Base-by-base conservation (phyloP, 2,797 vertebrate genomes). In the Mus caroli region DNA sequence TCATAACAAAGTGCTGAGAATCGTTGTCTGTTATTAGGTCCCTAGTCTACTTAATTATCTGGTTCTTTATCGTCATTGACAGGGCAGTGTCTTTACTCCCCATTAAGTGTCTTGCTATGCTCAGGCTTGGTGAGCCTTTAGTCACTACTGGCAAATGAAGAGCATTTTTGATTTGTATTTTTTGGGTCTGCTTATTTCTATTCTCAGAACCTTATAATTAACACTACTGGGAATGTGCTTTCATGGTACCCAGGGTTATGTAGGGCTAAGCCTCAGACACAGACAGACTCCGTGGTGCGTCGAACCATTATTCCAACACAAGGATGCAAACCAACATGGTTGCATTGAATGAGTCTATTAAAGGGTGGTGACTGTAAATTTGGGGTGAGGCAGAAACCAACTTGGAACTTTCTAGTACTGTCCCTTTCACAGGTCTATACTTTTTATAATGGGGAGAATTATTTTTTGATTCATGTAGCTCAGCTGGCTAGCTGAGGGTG, bases 191-290 rank as follows among this genome's bases (percentile, higher is more conserved):
- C 96, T 98, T 96, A 94, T 95, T 97, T 96, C 98, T 98, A 98
- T 98, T 98, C 98, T 98, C 98, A 98, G 98, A 97, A 94, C 78
- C 96, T 98, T 95, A 97, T 98, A 97, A 96, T 97, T 97, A 98
- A 92, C 98, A 97, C 97, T 94, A 89, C 94, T 67, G 97, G 97
- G 97, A 97, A 96, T 26, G 64, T 98, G 98, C 98, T 97, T 94
- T 98, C 98, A 98, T 78, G 86, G 67, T 79, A 60, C 96, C 92
- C 97, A 22, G 43, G 93, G 82, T 97, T 88, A 96, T 0, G 5
- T 94, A 97, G 97, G 97, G 97, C 97, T 96, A 58, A 8, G 92
- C 19, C 31, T 91, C 77, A 97, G 95, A 95, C 80, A 80, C 91
- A 92, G 90, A 91, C 95, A 97, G 97, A 92, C 97, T 97, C 96